These are phyloP conservation scores for Atethmia centrago DNA, from an alignment of 2,888 invertebrate genomes.

Conservation along the genomic window DNA sequence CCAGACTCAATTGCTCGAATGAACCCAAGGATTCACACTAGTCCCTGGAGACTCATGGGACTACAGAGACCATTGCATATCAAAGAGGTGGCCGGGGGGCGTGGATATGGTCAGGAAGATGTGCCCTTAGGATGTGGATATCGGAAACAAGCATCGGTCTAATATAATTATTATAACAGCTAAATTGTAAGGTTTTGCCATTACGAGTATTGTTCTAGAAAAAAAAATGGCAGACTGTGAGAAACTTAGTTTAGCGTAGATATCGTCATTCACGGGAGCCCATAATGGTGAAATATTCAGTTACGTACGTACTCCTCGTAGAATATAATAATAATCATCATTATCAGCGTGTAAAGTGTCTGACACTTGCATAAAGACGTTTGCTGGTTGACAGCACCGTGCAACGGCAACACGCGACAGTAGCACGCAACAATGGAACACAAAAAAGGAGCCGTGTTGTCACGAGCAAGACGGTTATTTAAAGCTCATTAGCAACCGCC, in stretches of 20 bases:
- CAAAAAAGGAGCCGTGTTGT: conserved; percentile 1
- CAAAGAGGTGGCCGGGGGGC: no score
- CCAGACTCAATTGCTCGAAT: no score
- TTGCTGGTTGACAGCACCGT: background rate
- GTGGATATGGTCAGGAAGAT: no score
- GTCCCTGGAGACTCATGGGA: no score
- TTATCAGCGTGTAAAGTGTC: background rate
- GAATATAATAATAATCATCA: background rate
- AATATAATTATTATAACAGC: no score
- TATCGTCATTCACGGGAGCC: background rate
- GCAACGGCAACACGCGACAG: background rate
- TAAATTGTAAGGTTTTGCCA: background rate
- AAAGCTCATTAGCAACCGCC: conserved; percentile 18
- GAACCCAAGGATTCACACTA: no score
- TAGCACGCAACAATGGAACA: background rate
- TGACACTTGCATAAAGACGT: background rate
- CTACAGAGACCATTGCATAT: no score
- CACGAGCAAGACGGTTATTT: background rate
- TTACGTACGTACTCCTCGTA: background rate
- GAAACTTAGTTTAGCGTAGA: background rate
- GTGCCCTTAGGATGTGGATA: no score
- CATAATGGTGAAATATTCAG: background rate
- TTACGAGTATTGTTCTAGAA: background rate
- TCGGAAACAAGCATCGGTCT: no score
- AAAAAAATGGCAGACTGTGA: background rate